phyloP scores from a whole-genome alignment of 2,113 vertebrate species.

The Ictidomys tridecemlineatus region DNA sequence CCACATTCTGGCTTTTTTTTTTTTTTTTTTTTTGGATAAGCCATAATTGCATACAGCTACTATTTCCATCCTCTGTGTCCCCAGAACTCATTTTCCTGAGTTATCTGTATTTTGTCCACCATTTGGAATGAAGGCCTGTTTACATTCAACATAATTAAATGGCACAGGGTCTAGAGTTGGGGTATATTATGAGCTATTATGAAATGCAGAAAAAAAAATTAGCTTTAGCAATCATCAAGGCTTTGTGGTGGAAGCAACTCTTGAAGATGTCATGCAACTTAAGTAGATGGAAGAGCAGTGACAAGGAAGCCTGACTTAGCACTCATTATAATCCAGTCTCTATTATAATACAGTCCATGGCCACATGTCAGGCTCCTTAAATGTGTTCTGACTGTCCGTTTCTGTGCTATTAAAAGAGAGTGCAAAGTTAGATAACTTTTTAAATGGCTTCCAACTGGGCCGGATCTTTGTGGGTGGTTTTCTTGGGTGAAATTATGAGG shows the following conservation, averaged over 20 bases:
- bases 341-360: accelerated
- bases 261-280: not conserved
- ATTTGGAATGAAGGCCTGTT: not conserved
- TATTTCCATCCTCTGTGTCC: not conserved
- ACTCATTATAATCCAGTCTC: not conserved
- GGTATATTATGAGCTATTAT: not conserved
- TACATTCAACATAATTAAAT: not conserved
- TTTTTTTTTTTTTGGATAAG: not conserved
- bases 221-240: not conserved
- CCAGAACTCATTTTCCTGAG: not conserved
- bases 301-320: not conserved
- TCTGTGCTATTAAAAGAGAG: not conserved
- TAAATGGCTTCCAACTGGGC: not conserved
- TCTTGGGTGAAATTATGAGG: not conserved
- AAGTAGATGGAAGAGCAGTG: not conserved
- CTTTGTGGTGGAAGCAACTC: not conserved
- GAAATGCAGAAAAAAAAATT: not conserved
- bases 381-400: not conserved
- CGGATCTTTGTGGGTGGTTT: not conserved
- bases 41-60: not conserved
- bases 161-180: not conserved
- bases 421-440: not conserved
- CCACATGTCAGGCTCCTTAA: not conserved
- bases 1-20: not conserved
- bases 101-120: not conserved